These are phyloP conservation scores for Brachionus asplanchnoidis DNA, from an alignment of 1,140 invertebrate species.

Conservation along the genomic window DNA sequence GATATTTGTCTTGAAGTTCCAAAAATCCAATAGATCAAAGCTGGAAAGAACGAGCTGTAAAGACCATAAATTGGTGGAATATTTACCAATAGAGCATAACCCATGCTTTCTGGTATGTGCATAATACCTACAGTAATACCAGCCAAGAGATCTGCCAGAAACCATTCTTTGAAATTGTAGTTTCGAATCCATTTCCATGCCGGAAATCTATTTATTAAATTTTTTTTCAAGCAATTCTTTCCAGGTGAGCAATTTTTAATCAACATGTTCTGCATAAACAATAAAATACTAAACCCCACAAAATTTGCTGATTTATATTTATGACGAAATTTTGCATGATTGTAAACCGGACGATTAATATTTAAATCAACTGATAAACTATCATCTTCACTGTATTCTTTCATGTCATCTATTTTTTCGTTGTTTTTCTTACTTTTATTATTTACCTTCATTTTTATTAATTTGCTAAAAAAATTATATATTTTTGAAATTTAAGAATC, in stretches of 20 bases:
- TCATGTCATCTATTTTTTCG: background rate
- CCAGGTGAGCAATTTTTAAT: background rate
- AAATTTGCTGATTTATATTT: background rate
- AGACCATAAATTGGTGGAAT: slow-evolving; percentile 81
- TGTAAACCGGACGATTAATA: background rate
- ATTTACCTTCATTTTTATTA: background rate
- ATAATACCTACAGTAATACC: slow-evolving; percentile 59
- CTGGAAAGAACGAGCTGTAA: slow-evolving; percentile 89
- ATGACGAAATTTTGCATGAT: background rate
- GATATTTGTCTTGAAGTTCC: slow-evolving; percentile 87
- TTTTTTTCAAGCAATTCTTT: background rate
- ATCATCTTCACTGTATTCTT: background rate
- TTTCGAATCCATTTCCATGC: slow-evolving; percentile 49
- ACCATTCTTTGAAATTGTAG: slow-evolving; percentile 54
- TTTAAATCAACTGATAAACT: background rate
- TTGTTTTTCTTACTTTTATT: background rate
- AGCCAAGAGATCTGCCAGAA: slow-evolving; percentile 54
- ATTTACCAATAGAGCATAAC: slow-evolving; percentile 79
- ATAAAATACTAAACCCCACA: background rate
- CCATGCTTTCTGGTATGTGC: slow-evolving; percentile 64
- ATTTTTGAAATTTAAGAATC: too few relatives aligned
- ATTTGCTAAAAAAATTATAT: background rate
- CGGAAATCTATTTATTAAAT: slow-evolving; percentile 46
- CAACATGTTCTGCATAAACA: background rate
- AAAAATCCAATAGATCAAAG: slow-evolving; percentile 78